Evolutionary conservation across 2,888 invertebrate genomes (phyloP).

Genomic region (Limnephilus rhombicus): DNA sequence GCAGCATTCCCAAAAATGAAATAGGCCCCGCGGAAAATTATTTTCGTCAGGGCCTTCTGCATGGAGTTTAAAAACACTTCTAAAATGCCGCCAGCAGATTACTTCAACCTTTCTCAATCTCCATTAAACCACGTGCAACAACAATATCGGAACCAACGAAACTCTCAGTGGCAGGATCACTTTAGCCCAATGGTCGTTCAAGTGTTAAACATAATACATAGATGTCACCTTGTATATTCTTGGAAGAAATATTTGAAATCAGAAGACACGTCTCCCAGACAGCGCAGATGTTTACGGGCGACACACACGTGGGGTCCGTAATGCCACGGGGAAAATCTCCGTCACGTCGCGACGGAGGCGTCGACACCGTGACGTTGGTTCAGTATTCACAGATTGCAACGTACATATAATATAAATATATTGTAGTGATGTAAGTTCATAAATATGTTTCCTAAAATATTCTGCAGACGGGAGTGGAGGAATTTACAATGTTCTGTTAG

Average conservation of each 20-base stretch:
- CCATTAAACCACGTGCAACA: neutral
- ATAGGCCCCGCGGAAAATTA: no score
- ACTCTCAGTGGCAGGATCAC: neutral
- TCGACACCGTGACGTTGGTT: neutral
- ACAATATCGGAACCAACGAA: neutral
- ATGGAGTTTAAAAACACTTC: no score
- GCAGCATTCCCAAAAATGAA: no score
- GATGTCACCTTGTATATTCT: slow-evolving; percentile 20
- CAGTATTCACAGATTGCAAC: slow-evolving; percentile 28
- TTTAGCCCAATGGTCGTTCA: neutral
- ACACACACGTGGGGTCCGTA: slow-evolving; percentile 14
- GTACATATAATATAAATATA: neutral
- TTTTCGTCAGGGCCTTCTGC: no score
- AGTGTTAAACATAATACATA: neutral
- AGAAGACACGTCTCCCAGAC: slow-evolving; percentile 27
- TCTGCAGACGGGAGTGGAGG: neutral
- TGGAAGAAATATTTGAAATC: slow-evolving; percentile 40
- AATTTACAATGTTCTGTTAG: neutral
- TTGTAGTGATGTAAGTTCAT: neutral
- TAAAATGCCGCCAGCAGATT: no score
- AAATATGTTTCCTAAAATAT: neutral
- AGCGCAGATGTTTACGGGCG: slow-evolving; percentile 6
- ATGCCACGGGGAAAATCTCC: slow-evolving; percentile 29
- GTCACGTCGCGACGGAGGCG: neutral
- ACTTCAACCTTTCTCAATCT: neutral